Evolutionary conservation across 2,113 vertebrate genomes (phyloP).

Genomic region (Prietella phreatophila): DNA sequence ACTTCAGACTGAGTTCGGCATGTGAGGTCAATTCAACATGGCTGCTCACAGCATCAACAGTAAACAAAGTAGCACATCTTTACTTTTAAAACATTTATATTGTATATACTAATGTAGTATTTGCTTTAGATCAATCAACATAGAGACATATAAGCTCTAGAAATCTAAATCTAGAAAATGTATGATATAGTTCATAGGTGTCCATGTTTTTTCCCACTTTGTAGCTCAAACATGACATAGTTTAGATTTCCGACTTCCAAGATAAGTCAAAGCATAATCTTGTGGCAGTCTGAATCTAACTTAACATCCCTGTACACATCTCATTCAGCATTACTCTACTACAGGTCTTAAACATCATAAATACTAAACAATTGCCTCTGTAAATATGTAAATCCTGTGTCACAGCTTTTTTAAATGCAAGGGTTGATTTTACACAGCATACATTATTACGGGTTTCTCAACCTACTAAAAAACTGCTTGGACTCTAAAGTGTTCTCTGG

Average conservation of each 20-base stretch:
- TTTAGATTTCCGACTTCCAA: neutral
- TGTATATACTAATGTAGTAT: no score
- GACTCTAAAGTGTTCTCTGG: neutral
- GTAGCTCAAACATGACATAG: no score
- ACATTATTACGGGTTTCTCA: neutral
- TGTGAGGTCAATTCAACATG: no score
- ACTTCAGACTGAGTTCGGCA: neutral
- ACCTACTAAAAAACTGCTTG: neutral
- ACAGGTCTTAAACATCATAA: neutral
- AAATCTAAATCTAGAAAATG: no score
- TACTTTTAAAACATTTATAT: no score
- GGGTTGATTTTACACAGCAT: neutral
- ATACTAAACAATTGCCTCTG: no score
- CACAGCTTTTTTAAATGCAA: neutral
- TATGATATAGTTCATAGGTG: no score
- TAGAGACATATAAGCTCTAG: no score
- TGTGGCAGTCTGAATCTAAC: neutral
- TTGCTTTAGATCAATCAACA: no score
- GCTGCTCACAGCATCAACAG: no score
- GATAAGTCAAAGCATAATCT: neutral
- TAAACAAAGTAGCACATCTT: no score
- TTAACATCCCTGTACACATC: neutral
- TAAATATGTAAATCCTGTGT: neutral
- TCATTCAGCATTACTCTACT: neutral
- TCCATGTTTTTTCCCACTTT: neutral